Base-by-base conservation (phyloP, 2,888 invertebrate species). In the Slavum lentiscoides region DNA sequence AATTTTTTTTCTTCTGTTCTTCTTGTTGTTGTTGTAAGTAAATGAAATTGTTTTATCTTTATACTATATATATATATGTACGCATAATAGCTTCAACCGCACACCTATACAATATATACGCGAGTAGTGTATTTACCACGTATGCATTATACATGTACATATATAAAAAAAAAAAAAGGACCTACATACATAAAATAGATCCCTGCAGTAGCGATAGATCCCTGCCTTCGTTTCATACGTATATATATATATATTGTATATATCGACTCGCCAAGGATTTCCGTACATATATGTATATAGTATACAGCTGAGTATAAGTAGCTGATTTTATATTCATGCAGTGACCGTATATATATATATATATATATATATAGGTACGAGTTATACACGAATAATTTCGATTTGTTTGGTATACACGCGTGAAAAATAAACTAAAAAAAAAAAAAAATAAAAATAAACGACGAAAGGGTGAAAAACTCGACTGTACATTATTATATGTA, bases 1-100 rank as follows among this genome's bases (percentile, higher is more conserved):
- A 66, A 11, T 66, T 30, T 39, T 72, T 72, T 21, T 74, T 53
- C 21, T n/a, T 4, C 13, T 15, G 17, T 53, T 53, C 0, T 53
- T 53, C 13, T 53, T 53, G n/a, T 19, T 49, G 49, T 61, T 73
- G 23, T 58, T 19, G 21, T 75, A 67, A 58, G 55, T 74, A 58
- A 75, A 58, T 21, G 21, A 75, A 67, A 66, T 67, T 43, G 23
- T 66, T 67, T 67, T 75, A 43, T 67, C 74, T 66, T 39, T 74
- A 30, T 30, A 30, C 30, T 30, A 30, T 30, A n/a, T n/a, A n/a
- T n/a, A n/a, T n/a, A n/a, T n/a, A n/a, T n/a, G n/a, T n/a, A 64
- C 37, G 9, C 23, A 15, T 15, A n/a, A 53, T 49, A 62, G 43
- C 23, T 73, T 61, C 39, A 6, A 61, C 62, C 74, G 58, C 55